Evolutionary conservation across 2,113 vertebrate genomes (phyloP).

Genomic region (Albula glossodonta): DNA sequence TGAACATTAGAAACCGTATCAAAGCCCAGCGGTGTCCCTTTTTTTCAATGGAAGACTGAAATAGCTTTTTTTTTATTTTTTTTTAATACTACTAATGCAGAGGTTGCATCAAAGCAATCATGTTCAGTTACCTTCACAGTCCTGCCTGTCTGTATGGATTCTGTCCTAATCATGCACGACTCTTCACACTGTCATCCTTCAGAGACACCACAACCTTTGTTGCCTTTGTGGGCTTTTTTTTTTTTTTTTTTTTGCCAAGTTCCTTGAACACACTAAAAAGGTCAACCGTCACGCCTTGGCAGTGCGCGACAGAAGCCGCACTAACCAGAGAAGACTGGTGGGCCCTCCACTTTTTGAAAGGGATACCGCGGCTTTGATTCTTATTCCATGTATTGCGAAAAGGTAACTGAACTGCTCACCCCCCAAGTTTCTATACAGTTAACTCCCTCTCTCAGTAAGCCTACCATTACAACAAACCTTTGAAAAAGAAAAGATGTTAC

Average conservation of each 20-base stretch:
- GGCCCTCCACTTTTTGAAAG: constrained; percentile 61
- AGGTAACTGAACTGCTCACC: constrained; percentile 74
- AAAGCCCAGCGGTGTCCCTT: constrained; percentile 95
- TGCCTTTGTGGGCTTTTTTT: not conserved
- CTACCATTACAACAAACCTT: constrained; percentile 85
- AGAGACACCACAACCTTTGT: not conserved
- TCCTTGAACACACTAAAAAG: not conserved
- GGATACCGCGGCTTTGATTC: constrained; percentile 77
- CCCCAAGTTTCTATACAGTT: constrained; percentile 77
- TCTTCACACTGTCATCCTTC: not conserved
- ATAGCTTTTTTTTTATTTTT: constrained; percentile 51
- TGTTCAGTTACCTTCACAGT: constrained; percentile 12
- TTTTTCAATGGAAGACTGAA: constrained; percentile 71
- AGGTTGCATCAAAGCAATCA: constrained; percentile 25
- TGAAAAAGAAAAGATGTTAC: constrained; percentile 85
- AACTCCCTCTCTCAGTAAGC: constrained; percentile 75
- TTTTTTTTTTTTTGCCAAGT: not conserved
- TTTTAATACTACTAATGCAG: constrained; percentile 37
- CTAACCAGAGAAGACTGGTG: constrained; percentile 52
- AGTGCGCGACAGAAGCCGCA: constrained; percentile 42
- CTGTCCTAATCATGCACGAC: constrained; percentile 12
- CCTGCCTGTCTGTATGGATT: constrained; percentile 4
- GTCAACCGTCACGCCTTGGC: not conserved
- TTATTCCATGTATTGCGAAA: constrained; percentile 74
- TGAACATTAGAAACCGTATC: constrained; percentile 88